A percentile compares a stretch with the other conserved stretches of the same genome.
Conservation (phyloP, 2,888 invertebrate genomes). For the Phyllotreta striolata region DNA sequence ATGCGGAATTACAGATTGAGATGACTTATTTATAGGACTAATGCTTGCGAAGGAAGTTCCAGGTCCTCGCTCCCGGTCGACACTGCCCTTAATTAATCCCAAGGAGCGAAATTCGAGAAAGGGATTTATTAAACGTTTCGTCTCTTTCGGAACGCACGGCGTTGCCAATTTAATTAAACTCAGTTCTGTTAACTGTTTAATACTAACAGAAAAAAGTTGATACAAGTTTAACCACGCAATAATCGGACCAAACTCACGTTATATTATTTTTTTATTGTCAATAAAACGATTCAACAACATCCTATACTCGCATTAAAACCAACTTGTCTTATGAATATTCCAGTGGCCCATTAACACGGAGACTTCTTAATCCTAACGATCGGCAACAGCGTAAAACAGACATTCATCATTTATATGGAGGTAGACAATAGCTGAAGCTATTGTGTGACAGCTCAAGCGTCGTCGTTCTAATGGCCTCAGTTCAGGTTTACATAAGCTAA, state of each 20-base stretch:
- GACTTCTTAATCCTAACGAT: slow-evolving; percentile 5
- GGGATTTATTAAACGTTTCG: slow-evolving; percentile 30
- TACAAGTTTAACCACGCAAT: too few species aligned
- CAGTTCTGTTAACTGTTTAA: too few species aligned
- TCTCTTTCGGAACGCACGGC: slow-evolving; percentile 16
- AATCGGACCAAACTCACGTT: too few species aligned
- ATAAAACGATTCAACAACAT: too few species aligned
- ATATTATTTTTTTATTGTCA: too few species aligned
- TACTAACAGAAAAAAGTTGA: too few species aligned
- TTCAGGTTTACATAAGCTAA: slow-evolving; percentile 36
- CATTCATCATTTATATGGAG: slow-evolving; percentile 32
- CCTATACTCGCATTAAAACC: too few species aligned
- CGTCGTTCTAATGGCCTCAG: slow-evolving; percentile 28
- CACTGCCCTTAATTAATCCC: slow-evolving; percentile 30
- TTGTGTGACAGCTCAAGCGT: slow-evolving; percentile 36
- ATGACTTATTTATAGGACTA: slow-evolving; percentile 14
- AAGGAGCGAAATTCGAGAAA: slow-evolving; percentile 31
- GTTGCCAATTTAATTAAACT: slow-evolving; percentile 4
- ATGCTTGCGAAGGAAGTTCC: slow-evolving; percentile 2
- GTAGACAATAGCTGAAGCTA: slow-evolving; percentile 27
- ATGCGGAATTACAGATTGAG: not conserved
- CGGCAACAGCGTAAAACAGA: slow-evolving; percentile 16
- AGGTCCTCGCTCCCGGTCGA: slow-evolving; percentile 11
- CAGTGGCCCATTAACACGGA: not conserved
- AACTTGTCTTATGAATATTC: not conserved